Base-by-base conservation (phyloP, 2,888 invertebrate genomes). In the Lysandra coridon region DNA sequence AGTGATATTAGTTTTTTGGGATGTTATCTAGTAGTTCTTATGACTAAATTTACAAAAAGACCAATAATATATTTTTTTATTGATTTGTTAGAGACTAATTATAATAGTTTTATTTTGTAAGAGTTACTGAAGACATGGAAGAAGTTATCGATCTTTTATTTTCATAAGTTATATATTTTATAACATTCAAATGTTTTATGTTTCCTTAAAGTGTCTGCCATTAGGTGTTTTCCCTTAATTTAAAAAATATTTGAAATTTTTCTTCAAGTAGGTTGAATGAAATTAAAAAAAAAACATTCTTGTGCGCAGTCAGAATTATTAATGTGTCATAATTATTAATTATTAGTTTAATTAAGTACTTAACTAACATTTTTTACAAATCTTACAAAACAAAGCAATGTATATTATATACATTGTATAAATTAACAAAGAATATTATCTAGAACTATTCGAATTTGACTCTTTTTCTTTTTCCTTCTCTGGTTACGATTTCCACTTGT, bases 381-480 rank as follows among this genome's bases (percentile, higher is more conserved):
- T 33, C 14, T 49, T 75, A 75, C 23, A 69, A 17, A 76, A 57
- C 14, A 57, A 53, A 33, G 53, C 5, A 53, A 53, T 3, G 33
- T 53, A 49, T 49, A 49, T 0, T 49, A 49, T 12, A 49, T 49
- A 49, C 30, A 53, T 44, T 62, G 2, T 78, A 44, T 69, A 69
- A 30, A 78, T 37, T 30, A 44, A 77, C 30, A 57, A 76, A 76
- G n/a, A 30, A 23, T 30, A 30, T 33, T 30, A 30, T 33, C 30
- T 73, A 74, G 49, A 44, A n/a, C 88, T 83, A 94, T 86, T 94
- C 94, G 84, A 94, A 94, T 83, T 94, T 94, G 0, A 94, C 94
- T 85, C 92, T 87, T 84, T 90, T 94, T 40, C 87, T 86, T 83
- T 86, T 89, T 81, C 90, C 92, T 33, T 82, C 82, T 17, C 82